Percentiles rank a stretch among this genome's conserved stretches.
These are phyloP conservation scores for Colistium nudipinnis DNA, from an alignment of 2,113 vertebrate genomes.

Conservation along the genomic window DNA sequence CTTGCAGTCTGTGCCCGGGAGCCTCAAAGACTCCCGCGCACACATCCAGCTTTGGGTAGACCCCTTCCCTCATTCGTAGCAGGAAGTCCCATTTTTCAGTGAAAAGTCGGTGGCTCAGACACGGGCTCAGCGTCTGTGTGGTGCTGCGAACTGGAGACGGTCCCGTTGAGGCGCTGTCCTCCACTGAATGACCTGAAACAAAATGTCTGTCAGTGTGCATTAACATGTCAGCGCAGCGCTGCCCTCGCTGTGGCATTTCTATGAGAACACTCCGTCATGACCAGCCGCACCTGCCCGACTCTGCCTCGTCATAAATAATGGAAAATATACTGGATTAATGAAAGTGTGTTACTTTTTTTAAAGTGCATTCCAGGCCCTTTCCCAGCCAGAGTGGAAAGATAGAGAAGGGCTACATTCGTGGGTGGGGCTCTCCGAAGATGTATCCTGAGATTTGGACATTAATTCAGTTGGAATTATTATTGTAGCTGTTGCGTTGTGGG, in stretches of 20 bases:
- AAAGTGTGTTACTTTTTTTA: background rate
- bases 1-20: slow-evolving; percentile 6
- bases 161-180: slow-evolving; percentile 15
- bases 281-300: background rate
- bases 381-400: background rate
- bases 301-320: background rate
- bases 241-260: slow-evolving; percentile 1
- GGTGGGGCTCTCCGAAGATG: too few species aligned
- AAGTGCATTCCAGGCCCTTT: background rate
- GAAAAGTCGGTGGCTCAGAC: slow-evolving; percentile 24
- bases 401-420: background rate
- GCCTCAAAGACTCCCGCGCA: slow-evolving; percentile 5
- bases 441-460: too few species aligned
- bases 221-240: slow-evolving; percentile 14
- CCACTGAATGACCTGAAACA: slow-evolving; percentile 34
- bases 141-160: slow-evolving; percentile 11
- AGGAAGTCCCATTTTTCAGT: slow-evolving; percentile 37
- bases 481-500: too few species aligned
- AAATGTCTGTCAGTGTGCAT: slow-evolving; percentile 31
- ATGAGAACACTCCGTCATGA: background rate
- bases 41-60: slow-evolving; percentile 15
- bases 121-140: slow-evolving; percentile 18
- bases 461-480: background rate
- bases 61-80: slow-evolving; percentile 37
- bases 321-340: background rate